These are phyloP conservation scores for Phaonia tiefii DNA, from an alignment of 2,888 invertebrate species.

Conservation along the genomic window DNA sequence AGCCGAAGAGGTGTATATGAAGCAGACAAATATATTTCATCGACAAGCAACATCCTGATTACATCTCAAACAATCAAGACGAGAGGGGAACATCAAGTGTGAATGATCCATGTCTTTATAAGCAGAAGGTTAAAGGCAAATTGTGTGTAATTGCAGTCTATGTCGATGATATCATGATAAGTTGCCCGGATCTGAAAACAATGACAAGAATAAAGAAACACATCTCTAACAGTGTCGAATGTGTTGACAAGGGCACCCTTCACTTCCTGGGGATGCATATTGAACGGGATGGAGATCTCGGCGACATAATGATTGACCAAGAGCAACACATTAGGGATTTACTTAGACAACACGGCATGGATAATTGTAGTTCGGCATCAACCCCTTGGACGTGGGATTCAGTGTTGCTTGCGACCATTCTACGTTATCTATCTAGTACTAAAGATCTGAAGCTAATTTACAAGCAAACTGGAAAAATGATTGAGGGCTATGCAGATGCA, in stretches of 20 bases:
- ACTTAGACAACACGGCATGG: constrained; percentile 9
- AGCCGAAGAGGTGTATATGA: too few relatives aligned
- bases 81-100: neutral
- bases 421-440: too few relatives aligned
- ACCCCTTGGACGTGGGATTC: constrained; percentile 54
- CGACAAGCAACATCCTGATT: too few relatives aligned
- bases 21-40: too few relatives aligned
- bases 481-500: too few relatives aligned
- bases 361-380: constrained; percentile 37
- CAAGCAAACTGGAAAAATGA: too few relatives aligned
- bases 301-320: too few relatives aligned
- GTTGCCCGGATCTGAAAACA: neutral
- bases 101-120: neutral
- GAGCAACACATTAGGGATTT: too few relatives aligned
- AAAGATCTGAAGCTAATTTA: too few relatives aligned
- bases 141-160: neutral
- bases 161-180: neutral
- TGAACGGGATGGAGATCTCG: too few relatives aligned
- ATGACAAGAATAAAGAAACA: neutral
- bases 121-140: neutral
- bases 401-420: constrained; percentile 22
- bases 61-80: neutral
- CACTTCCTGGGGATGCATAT: too few relatives aligned
- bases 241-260: too few relatives aligned
- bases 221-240: neutral